Base-by-base conservation (phyloP, 2,797 vertebrate species). In the Pteropus rufus region DNA sequence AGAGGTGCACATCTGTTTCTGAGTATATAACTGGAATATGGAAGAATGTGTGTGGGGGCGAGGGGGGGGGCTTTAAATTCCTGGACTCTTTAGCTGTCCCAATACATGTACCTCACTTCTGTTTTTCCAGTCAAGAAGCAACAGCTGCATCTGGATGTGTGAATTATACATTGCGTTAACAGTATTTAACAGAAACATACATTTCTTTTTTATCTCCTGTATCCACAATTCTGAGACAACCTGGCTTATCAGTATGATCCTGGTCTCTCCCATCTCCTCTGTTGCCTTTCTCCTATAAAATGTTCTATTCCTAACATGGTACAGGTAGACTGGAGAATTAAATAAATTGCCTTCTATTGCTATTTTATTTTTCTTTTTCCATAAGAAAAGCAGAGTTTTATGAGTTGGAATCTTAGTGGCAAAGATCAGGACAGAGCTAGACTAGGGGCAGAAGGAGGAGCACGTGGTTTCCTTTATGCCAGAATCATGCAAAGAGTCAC, bases 1-100 rank as follows among this genome's bases (percentile, higher is more conserved):
- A 96, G 89, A 73, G 29, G 76, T 39, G 36, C 77, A 60, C 94
- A 96, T 97, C 93, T 96, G 93, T 80, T 94, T 93, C 64, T 82
- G 54, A 44, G 46, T 62, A 15, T 44, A 10, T 31, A 72, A 82
- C 29, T 26, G 5, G 41, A 84, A 89, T 52, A 52, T n/a, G 1
- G 58, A 49, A 93, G 82, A 31, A 49, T 86, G 39, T 56, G 60
- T 84, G 23, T 36, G 3, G n/a, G 11, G 16, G 16, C 4, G 15
- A n/a, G 49, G 36, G 4, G 15, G 49, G 49, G 14, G 16, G 5
- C 36, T 92, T 19, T 90, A 52, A 64, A 91, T 77, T 97, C 62
- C 49, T 64, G 36, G 12, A 77, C 10, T 76, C 79, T 67, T 89
- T 60, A 62, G 26, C n/a, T 84, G 54, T 93, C 44, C 88, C 75